Evolutionary conservation across 2,888 invertebrate genomes (phyloP).

Genomic region (Choristoneura rosaceana): DNA sequence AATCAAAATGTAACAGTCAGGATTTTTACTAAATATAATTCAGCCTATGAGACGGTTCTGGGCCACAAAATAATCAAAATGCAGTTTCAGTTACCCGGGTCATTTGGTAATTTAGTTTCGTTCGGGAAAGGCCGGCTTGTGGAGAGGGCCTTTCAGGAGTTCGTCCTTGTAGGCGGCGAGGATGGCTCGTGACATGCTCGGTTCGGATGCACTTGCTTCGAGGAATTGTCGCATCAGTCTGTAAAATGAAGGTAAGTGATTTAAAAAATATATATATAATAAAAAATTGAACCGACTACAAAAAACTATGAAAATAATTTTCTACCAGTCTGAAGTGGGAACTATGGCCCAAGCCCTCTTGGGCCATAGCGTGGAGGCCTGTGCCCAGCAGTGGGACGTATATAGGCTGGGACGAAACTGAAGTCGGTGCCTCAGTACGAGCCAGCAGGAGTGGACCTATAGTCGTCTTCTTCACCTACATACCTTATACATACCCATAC

Average conservation of each 20-base stretch:
- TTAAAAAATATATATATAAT: too few relatives aligned
- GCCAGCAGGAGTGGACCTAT: too few relatives aligned
- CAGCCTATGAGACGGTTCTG: neutral
- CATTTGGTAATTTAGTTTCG: slow-evolving; percentile 60
- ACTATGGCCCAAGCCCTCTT: too few relatives aligned
- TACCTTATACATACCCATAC: too few relatives aligned
- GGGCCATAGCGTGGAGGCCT: too few relatives aligned
- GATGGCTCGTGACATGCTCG: slow-evolving; percentile 77
- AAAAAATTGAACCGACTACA: too few relatives aligned
- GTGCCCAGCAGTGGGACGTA: too few relatives aligned
- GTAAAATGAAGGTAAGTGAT: slow-evolving; percentile 30
- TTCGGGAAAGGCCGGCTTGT: slow-evolving; percentile 67
- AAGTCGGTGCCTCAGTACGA: too few relatives aligned
- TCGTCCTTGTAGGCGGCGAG: slow-evolving; percentile 82
- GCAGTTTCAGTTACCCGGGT: slow-evolving; percentile 17
- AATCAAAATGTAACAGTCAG: neutral
- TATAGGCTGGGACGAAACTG: too few relatives aligned
- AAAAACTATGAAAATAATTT: too few relatives aligned
- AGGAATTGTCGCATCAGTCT: slow-evolving; percentile 83
- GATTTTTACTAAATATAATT: neutral
- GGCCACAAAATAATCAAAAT: neutral
- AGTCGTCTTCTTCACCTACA: too few relatives aligned
- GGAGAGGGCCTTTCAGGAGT: slow-evolving; percentile 73
- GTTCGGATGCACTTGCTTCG: slow-evolving; percentile 77
- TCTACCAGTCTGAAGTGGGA: too few relatives aligned